Conservation (phyloP, 30 jellyfish, hydroid and myxozoan species). For the Hydractinia symbiolongicarpus region DNA sequence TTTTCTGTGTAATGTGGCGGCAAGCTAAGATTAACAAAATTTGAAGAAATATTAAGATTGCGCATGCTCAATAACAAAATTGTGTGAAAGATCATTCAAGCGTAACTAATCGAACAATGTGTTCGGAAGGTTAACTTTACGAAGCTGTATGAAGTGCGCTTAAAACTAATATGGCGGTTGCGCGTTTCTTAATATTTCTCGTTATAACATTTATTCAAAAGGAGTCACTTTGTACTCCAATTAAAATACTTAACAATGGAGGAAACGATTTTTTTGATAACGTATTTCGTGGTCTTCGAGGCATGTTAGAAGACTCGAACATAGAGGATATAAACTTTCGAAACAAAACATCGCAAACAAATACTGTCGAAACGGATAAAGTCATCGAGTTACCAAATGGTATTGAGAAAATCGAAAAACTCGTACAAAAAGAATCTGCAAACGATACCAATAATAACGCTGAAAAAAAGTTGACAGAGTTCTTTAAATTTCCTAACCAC, state of each 20-base stretch:
- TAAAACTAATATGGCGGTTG: too few relatives aligned
- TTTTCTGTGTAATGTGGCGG: too few relatives aligned
- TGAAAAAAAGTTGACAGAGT: background rate
- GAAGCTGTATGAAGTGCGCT: too few relatives aligned
- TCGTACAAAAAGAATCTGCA: constrained; percentile 1
- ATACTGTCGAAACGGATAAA: background rate
- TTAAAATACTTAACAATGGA: background rate
- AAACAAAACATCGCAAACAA: background rate
- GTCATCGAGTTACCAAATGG: background rate
- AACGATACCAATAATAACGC: background rate
- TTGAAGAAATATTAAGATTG: too few relatives aligned
- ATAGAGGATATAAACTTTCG: background rate
- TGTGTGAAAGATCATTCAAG: too few relatives aligned
- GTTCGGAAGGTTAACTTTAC: too few relatives aligned
- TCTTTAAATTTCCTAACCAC: background rate
- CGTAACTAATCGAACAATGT: too few relatives aligned
- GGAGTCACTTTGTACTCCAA: background rate
- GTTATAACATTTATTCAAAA: background rate
- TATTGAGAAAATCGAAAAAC: background rate
- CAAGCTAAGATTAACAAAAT: too few relatives aligned
- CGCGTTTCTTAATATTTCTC: background rate
- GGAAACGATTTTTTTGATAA: background rate
- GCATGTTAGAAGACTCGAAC: background rate
- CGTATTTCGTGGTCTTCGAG: background rate
- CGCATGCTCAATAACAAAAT: too few relatives aligned